Percentiles rank a stretch among this genome's conserved stretches.
phyloP scores from a whole-genome alignment of 2,113 vertebrate species.

The Catharus minimus region DNA sequence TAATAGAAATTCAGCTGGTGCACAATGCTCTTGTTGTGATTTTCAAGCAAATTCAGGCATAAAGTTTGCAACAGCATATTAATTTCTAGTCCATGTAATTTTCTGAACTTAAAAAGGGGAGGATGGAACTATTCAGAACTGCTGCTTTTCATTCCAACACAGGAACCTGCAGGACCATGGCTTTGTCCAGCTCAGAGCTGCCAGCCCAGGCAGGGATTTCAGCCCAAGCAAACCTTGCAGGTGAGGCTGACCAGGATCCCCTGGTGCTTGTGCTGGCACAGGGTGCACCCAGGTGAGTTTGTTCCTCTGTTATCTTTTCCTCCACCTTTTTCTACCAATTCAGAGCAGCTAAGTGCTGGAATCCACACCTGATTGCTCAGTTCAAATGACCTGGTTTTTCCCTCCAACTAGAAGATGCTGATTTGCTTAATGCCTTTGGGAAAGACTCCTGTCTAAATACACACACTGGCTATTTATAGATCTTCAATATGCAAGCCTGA shows the following conservation, averaged over 20 bases:
- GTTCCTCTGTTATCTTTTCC: background rate
- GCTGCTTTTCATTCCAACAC: background rate
- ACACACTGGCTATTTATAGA: background rate
- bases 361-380: background rate
- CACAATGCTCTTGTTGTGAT: background rate
- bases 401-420: background rate
- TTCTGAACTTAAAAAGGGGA: background rate
- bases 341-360: background rate
- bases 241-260: accelerated
- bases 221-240: background rate
- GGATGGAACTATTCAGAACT: background rate
- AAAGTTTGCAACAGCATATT: background rate
- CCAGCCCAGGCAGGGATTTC: background rate
- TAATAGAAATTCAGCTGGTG: background rate
- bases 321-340: background rate
- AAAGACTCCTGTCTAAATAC: background rate
- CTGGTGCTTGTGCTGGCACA: background rate
- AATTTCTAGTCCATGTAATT: background rate
- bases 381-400: background rate
- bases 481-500: background rate
- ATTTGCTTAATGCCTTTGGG: background rate
- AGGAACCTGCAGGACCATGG: background rate
- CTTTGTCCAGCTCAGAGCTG: background rate
- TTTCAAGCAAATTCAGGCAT: background rate
- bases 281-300: accelerated